Conservation (phyloP, 2,113 vertebrate species). For the cat (Felis catus) region F.catus_Fca126_mat1.0 CM031423.1:3314501-3315000, state of each 20-base stretch:
- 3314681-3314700: background rate
- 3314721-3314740: too few species aligned
- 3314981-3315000: background rate
- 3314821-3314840: fast-evolving
- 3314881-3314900: fast-evolving
- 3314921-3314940: background rate
- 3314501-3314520: too few species aligned
- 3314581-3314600: background rate
- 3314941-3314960: fast-evolving
- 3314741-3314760: background rate
- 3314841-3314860: too few species aligned
- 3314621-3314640: background rate
- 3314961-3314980: too few species aligned
- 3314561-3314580: fast-evolving
- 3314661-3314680: background rate
- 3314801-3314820: too few species aligned
- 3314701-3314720: background rate
- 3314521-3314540: background rate
- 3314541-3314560: too few species aligned
- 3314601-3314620: fast-evolving
- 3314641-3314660: fast-evolving
- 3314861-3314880: background rate
- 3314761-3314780: fast-evolving
- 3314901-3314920: fast-evolving
- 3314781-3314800: background rate